Conservation (phyloP, 2,888 invertebrate species). For the Ormyrus labotus region DNA sequence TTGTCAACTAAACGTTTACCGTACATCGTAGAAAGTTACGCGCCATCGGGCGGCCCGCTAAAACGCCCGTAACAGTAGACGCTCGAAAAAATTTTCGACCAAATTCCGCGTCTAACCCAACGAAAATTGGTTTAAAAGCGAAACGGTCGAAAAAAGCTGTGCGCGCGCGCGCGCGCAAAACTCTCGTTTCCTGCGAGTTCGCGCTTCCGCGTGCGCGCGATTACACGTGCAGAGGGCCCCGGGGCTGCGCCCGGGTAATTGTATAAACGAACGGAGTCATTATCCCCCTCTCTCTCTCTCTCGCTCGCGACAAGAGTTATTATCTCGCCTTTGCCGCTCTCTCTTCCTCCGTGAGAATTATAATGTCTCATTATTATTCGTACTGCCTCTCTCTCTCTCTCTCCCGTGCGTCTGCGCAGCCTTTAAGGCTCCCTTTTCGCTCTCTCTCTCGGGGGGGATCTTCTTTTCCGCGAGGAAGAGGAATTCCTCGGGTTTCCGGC, state of each 20-base stretch:
- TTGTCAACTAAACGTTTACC: too few relatives aligned
- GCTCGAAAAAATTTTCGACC: too few relatives aligned
- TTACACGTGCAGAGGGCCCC: neutral
- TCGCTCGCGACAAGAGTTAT: too few relatives aligned
- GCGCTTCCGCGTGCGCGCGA: neutral
- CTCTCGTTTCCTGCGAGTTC: neutral
- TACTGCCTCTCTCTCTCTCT: neutral
- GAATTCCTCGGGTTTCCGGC: too few relatives aligned
- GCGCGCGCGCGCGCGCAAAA: neutral
- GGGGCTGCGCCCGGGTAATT: slow-evolving; percentile 43
- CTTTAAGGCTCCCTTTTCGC: neutral
- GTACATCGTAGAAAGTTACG: too few relatives aligned
- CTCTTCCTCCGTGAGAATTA: slow-evolving; percentile 40
- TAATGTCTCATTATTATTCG: slow-evolving; percentile 47
- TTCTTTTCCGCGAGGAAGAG: too few relatives aligned
- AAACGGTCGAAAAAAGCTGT: too few relatives aligned
- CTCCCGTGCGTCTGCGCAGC: neutral
- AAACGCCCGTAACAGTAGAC: too few relatives aligned
- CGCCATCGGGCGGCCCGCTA: too few relatives aligned
- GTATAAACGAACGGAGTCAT: slow-evolving; percentile 57
- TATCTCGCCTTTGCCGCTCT: neutral
- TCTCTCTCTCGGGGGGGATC: too few relatives aligned
- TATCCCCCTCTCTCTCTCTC: slow-evolving; percentile 49
- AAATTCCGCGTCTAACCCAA: too few relatives aligned
- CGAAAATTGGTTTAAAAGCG: too few relatives aligned